These are phyloP conservation scores for Ypsolopha scabrella DNA, from an alignment of 2,888 invertebrate species.

Conservation along the genomic window DNA sequence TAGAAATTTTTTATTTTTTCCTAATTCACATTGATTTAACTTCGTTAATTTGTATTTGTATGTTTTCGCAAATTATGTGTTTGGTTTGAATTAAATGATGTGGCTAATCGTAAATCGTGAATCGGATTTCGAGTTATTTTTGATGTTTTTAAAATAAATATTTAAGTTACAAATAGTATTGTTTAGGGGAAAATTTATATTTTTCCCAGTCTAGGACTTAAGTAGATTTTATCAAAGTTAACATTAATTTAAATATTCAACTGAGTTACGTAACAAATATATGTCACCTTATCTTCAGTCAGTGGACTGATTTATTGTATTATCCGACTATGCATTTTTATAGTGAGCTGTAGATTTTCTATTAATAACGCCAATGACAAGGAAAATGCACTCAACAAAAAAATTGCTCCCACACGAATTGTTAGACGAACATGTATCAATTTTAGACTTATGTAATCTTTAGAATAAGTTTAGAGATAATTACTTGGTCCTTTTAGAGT, in stretches of 20 bases:
- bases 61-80: neutral
- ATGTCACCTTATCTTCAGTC: neutral
- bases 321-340: neutral
- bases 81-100: neutral
- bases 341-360: neutral
- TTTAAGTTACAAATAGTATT: conserved; percentile 1
- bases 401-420: neutral
- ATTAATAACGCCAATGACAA: neutral
- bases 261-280: no score
- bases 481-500: conserved; percentile 21
- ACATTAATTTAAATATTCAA: no score
- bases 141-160: neutral
- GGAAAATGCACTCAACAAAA: neutral
- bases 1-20: no score
- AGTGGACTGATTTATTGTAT: neutral
- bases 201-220: neutral
- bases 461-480: conserved; percentile 46
- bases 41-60: no score
- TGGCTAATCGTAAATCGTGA: neutral
- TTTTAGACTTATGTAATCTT: conserved; percentile 46
- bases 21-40: no score
- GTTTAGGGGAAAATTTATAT: neutral
- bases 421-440: conserved; percentile 18
- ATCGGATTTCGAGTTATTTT: neutral
- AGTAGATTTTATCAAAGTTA: neutral